These are phyloP conservation scores for Hoplostethus atlanticus DNA, from an alignment of 2,797 vertebrate species.

Conservation along the genomic window DNA sequence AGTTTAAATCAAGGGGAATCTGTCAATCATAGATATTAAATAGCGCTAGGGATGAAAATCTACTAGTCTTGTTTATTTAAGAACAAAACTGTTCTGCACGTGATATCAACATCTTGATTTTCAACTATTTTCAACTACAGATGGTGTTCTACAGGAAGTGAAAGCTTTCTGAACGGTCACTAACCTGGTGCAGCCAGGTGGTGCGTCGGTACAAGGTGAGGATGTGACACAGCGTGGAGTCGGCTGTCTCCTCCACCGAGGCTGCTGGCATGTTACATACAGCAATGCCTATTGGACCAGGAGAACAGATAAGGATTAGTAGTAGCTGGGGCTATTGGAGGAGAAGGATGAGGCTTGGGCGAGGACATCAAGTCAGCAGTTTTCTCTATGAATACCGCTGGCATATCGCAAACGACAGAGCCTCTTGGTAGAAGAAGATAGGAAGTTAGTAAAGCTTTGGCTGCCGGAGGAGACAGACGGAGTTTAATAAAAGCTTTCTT, in stretches of 20 bases:
- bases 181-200: constrained; percentile 93
- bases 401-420: constrained; percentile 28
- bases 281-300: constrained; percentile 89
- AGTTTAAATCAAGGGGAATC: background rate
- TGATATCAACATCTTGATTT: constrained; percentile 63
- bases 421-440: constrained; percentile 35
- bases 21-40: background rate
- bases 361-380: constrained; percentile 37
- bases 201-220: constrained; percentile 97
- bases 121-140: constrained; percentile 66
- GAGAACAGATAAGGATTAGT: constrained; percentile 50
- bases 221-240: constrained; percentile 98
- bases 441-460: constrained; percentile 2
- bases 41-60: too few relatives aligned
- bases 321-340: constrained; percentile 15
- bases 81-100: constrained; percentile 68
- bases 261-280: constrained; percentile 98
- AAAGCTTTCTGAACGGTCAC: constrained; percentile 46
- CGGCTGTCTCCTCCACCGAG: constrained; percentile 96
- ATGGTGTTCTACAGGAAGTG: constrained; percentile 67
- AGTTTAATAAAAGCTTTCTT: background rate
- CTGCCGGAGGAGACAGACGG: constrained; percentile 2
- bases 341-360: constrained; percentile 27
- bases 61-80: constrained; percentile 34
- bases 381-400: constrained; percentile 9